Percentiles rank a stretch among this genome's conserved stretches.
These are phyloP conservation scores for Gymnocypris eckloni DNA, from an alignment of 2,797 vertebrate species.

Conservation along the genomic window DNA sequence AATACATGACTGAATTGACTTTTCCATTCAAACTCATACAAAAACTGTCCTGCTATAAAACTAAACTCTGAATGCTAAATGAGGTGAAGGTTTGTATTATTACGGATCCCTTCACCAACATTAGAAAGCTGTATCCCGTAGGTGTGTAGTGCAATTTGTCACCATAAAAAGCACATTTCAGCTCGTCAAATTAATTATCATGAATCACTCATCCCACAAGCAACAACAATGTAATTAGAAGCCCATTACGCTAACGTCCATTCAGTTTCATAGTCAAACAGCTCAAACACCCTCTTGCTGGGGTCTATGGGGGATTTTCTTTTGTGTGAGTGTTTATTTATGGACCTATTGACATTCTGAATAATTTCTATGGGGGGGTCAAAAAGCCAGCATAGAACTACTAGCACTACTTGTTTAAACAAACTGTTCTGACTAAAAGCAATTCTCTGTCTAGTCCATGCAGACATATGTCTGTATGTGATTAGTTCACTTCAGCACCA, in stretches of 20 bases:
- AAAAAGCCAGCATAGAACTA: not conserved
- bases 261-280: slow-evolving; percentile 44
- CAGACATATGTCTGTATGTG: not conserved
- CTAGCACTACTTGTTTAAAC: not conserved
- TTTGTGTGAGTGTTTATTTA: not conserved
- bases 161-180: slow-evolving; percentile 66
- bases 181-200: slow-evolving; percentile 64
- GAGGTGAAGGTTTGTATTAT: slow-evolving; percentile 64
- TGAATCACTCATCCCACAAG: slow-evolving; percentile 62
- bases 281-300: slow-evolving; percentile 29
- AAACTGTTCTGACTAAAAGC: not conserved
- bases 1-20: not conserved
- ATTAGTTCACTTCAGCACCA: slow-evolving; percentile 62
- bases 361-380: not conserved
- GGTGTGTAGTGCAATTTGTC: slow-evolving; percentile 63
- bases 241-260: slow-evolving; percentile 2
- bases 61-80: slow-evolving; percentile 30
- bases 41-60: not conserved
- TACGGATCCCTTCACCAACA: slow-evolving; percentile 42
- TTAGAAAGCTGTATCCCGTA: slow-evolving; percentile 56
- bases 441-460: not conserved
- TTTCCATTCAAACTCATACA: not conserved
- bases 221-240: slow-evolving; percentile 69
- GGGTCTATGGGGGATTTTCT: not conserved
- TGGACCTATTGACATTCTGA: slow-evolving; percentile 4